A percentile compares a stretch with the other conserved stretches of the same genome.
Evolutionary conservation across 2,113 vertebrate genomes (phyloP).

Genomic region (Limnothrissa miodon): DNA sequence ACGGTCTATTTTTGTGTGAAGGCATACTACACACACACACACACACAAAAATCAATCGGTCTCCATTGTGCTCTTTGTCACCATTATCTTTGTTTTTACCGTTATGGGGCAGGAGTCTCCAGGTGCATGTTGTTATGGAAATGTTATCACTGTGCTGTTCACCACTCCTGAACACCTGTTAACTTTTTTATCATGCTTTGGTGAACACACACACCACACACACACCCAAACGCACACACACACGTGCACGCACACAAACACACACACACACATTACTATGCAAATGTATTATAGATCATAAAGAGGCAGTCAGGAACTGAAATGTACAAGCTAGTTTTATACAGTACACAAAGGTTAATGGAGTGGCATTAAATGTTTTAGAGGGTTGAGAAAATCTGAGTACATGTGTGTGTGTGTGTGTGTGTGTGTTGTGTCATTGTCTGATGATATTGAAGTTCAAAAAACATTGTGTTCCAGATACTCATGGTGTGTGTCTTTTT

Average conservation of each 20-base stretch:
- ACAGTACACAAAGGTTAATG: background rate
- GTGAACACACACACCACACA: conserved; percentile 1
- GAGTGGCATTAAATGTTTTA: conserved; percentile 55
- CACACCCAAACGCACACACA: background rate
- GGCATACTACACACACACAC: background rate
- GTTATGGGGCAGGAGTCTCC: background rate
- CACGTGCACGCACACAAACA: background rate
- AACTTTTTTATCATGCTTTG: background rate
- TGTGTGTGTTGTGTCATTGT: no score
- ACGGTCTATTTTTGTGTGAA: background rate
- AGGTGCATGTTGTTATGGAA: conserved; percentile 12
- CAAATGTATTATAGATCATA: background rate
- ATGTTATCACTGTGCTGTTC: background rate
- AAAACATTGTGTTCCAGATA: no score
- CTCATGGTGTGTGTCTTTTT: background rate
- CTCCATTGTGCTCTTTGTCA: conserved; percentile 23
- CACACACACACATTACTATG: background rate
- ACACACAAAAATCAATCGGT: background rate
- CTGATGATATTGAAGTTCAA: no score
- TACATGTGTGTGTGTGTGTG: background rate
- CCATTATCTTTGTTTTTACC: background rate
- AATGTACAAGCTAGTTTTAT: background rate
- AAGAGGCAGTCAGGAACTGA: background rate
- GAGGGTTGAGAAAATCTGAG: no score
- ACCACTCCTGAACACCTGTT: background rate